phyloP scores from a whole-genome alignment of 2,113 vertebrate species.

The chimpanzee (Pan troglodytes) region NHGRI_mPanTro3-v2.1_pri NC_072411.2:138196501-138197000 shows the following conservation, averaged over 20 bases:
- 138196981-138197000: rapidly evolving
- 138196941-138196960: background rate
- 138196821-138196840: background rate
- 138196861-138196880: background rate
- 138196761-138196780: rapidly evolving
- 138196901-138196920: no score
- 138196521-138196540: rapidly evolving
- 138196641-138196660: rapidly evolving
- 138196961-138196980: rapidly evolving
- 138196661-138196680: background rate
- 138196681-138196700: rapidly evolving
- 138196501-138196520: rapidly evolving
- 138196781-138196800: rapidly evolving
- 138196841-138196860: rapidly evolving
- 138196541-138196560: background rate
- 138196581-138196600: rapidly evolving
- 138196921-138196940: no score
- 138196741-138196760: rapidly evolving
- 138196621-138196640: background rate
- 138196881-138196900: rapidly evolving
- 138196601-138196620: rapidly evolving
- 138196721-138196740: rapidly evolving
- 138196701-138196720: no score
- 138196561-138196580: background rate
- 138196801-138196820: background rate